Conservation (phyloP, 2,797 vertebrate genomes). For the Amblyopsis hoosieri region DNA sequence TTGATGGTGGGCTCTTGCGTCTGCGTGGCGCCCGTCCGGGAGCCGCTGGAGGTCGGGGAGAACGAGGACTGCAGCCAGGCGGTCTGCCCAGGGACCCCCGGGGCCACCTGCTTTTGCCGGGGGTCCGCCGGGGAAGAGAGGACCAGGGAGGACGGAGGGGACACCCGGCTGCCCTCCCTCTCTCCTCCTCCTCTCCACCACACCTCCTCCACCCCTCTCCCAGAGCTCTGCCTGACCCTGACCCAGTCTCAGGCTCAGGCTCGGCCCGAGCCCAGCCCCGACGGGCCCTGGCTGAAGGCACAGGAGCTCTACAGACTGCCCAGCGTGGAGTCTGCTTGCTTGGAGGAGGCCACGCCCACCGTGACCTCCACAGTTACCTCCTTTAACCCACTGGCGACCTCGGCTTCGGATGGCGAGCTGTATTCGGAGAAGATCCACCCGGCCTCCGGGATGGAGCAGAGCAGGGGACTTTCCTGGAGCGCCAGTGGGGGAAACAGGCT, state of each 20-base stretch:
- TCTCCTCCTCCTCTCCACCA: constrained; percentile 45
- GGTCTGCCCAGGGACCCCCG: constrained; percentile 75
- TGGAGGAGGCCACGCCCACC: constrained; percentile 28
- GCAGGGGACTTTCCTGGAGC: constrained; percentile 63
- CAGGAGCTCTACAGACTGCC: constrained; percentile 60
- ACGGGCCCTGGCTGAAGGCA: constrained; percentile 40
- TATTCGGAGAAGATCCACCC: constrained; percentile 52
- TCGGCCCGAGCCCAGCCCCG: constrained; percentile 47
- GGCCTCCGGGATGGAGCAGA: constrained; percentile 32
- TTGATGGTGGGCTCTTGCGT: constrained; percentile 69
- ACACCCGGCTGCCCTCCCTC: constrained; percentile 42
- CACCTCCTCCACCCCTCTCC: constrained; percentile 41
- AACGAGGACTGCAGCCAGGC: constrained; percentile 92
- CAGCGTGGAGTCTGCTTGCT: constrained; percentile 74
- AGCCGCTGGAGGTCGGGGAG: constrained; percentile 89
- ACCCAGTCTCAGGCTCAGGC: constrained; percentile 56
- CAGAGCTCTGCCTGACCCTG: constrained; percentile 61
- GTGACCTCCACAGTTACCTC: constrained; percentile 40
- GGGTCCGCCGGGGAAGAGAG: constrained; percentile 46
- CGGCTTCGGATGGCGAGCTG: constrained; percentile 57
- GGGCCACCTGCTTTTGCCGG: constrained; percentile 69
- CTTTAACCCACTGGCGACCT: constrained; percentile 49
- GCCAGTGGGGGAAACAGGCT: constrained; percentile 66
- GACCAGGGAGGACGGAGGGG: constrained; percentile 23
- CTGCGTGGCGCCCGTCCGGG: constrained; percentile 71